These are phyloP conservation scores for Gadopsis bispinosus DNA, from an alignment of 2,797 vertebrate genomes.

Conservation along the genomic window DNA sequence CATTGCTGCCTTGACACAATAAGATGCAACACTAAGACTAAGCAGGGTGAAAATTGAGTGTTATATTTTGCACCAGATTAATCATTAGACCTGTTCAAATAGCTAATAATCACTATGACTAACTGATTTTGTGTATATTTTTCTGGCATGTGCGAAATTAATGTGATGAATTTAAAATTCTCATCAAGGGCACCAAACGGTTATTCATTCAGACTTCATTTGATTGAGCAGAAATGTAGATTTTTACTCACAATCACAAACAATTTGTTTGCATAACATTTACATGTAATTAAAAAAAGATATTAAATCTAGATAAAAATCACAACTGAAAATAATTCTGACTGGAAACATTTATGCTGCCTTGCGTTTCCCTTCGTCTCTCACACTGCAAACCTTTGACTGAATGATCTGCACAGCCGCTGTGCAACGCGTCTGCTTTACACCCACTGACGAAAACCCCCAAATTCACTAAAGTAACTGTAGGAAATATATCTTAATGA, in stretches of 20 bases:
- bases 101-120: not conserved
- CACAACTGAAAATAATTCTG: not conserved
- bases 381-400: slow-evolving; percentile 32
- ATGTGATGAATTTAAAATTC: not conserved
- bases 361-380: slow-evolving; percentile 8
- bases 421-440: slow-evolving; percentile 45
- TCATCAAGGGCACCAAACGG: slow-evolving; percentile 1
- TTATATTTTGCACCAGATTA: not conserved
- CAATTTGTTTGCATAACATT: slow-evolving; percentile 12
- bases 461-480: slow-evolving; percentile 67
- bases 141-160: not conserved
- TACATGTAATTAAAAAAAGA: slow-evolving; percentile 18
- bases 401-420: slow-evolving; percentile 53
- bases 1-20: slow-evolving; percentile 2
- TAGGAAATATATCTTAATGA: slow-evolving; percentile 76
- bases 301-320: not conserved
- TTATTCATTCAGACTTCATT: not conserved
- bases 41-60: slow-evolving; percentile 8
- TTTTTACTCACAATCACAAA: slow-evolving; percentile 25
- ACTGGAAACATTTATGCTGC: slow-evolving; percentile 12
- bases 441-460: slow-evolving; percentile 57
- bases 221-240: slow-evolving; percentile 1
- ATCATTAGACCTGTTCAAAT: slow-evolving; percentile 16
- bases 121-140: not conserved
- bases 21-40: slow-evolving; percentile 1